These are phyloP conservation scores for Boleophthalmus pectinirostris DNA, from an alignment of 2,113 vertebrate species.

Conservation along the genomic window DNA sequence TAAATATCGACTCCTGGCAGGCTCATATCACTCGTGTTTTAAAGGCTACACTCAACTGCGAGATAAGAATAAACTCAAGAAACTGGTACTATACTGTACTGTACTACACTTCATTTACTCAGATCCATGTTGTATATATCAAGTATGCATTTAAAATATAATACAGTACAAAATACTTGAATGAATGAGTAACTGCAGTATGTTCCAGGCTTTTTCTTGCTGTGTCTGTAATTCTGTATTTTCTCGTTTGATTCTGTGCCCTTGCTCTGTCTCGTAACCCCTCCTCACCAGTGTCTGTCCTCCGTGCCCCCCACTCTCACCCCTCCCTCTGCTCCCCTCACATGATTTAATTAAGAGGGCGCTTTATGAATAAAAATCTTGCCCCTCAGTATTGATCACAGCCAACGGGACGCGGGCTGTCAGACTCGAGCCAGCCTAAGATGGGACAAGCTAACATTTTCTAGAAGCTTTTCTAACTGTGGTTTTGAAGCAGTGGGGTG, in stretches of 20 bases:
- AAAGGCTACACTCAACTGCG: constrained; percentile 48
- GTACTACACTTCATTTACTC: not conserved
- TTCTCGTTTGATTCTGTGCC: constrained; percentile 59
- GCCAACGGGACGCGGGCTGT: constrained; percentile 79
- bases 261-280: constrained; percentile 58
- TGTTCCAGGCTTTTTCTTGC: constrained; percentile 29
- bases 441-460: constrained; percentile 61
- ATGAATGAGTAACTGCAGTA: not conserved
- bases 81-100: constrained; percentile 34
- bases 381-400: constrained; percentile 90
- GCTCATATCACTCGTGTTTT: constrained; percentile 68
- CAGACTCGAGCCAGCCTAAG: constrained; percentile 74
- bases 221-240: constrained; percentile 62
- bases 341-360: constrained; percentile 95
- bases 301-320: not conserved
- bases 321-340: constrained; percentile 68
- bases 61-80: constrained; percentile 58
- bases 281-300: constrained; percentile 21
- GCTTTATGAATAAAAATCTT: constrained; percentile 99
- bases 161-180: not conserved
- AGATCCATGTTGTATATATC: no score
- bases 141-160: no score
- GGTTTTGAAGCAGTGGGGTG: constrained; percentile 19
- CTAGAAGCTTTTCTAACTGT: constrained; percentile 64
- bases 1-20: constrained; percentile 75